A percentile compares a stretch with the other conserved stretches of the same genome.
Evolutionary conservation across 2,113 vertebrate species (phyloP).

Genomic region (Stigmatopora argus): DNA sequence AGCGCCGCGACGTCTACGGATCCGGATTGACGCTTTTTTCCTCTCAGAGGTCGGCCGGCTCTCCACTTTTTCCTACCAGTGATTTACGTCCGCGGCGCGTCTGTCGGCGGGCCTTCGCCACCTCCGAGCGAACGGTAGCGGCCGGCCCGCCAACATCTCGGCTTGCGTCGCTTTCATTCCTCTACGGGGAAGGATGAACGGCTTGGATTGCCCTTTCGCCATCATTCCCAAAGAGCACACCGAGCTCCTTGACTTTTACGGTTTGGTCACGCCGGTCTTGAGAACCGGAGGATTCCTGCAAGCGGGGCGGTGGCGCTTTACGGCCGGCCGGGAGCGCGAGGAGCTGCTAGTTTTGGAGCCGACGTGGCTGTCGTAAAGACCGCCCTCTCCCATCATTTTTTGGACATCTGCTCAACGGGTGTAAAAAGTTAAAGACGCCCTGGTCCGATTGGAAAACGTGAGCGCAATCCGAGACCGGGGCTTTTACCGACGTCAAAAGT

Average conservation of each 20-base stretch:
- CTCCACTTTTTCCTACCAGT: background rate
- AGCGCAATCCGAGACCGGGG: background rate
- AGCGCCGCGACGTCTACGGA: background rate
- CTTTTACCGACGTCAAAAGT: background rate
- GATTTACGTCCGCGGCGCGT: background rate
- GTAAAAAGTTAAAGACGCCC: background rate
- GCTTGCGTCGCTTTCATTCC: constrained; percentile 34
- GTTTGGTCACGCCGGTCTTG: constrained; percentile 58
- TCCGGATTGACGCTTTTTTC: constrained; percentile 1
- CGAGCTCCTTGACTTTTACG: constrained; percentile 62
- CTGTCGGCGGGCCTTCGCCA: background rate
- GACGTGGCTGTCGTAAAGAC: background rate
- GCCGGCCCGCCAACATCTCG: constrained; percentile 6
- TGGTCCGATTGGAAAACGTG: background rate
- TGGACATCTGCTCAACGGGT: background rate
- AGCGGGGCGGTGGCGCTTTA: constrained; percentile 45
- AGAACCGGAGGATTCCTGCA: constrained; percentile 60
- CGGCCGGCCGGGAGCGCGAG: constrained; percentile 47
- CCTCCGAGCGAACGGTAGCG: background rate
- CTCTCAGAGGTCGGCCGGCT: background rate
- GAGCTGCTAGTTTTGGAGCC: constrained; percentile 38
- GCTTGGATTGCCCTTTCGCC: constrained; percentile 30
- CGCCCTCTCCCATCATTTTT: background rate
- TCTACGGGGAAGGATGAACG: constrained; percentile 34
- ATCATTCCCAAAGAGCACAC: constrained; percentile 53